Percentiles rank a stretch among this genome's conserved stretches.
phyloP scores from a whole-genome alignment of 92 coral and sea anemone species.

The Pocillopora meandrina region DNA sequence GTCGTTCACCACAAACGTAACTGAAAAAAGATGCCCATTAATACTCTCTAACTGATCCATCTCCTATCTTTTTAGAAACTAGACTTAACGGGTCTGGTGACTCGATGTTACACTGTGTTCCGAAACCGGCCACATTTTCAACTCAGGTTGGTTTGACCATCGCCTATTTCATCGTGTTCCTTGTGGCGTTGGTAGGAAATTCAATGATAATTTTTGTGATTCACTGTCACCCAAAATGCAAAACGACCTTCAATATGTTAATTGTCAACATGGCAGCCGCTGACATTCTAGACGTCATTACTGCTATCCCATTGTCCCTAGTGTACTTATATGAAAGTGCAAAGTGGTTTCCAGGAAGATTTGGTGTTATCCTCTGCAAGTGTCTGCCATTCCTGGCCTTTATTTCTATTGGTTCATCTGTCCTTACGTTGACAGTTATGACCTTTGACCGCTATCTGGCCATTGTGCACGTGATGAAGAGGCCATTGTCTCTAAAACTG shows the following conservation, averaged over 20 bases:
- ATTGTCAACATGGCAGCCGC: conserved; percentile 49
- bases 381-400: conserved; percentile 44
- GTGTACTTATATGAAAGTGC: conserved; percentile 19
- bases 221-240: conserved; percentile 32
- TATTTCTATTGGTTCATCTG: conserved; percentile 64
- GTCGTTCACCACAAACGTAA: too few relatives aligned
- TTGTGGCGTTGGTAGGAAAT: conserved; percentile 53
- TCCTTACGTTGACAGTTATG: conserved; percentile 61
- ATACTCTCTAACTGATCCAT: too few relatives aligned
- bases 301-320: conserved; percentile 41
- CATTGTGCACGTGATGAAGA: conserved; percentile 59
- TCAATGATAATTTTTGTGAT: conserved; percentile 49
- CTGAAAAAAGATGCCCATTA: too few relatives aligned
- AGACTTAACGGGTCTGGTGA: background rate
- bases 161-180: conserved; percentile 46
- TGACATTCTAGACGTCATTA: conserved; percentile 43
- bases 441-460: conserved; percentile 73
- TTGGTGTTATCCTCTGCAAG: conserved; percentile 49
- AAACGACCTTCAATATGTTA: conserved; percentile 33
- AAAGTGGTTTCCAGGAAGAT: conserved; percentile 37
- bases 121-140: background rate
- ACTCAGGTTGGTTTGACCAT: conserved; percentile 47
- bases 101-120: background rate
- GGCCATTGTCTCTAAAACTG: conserved; percentile 53
- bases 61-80: conserved; percentile 14